Percentiles rank a stretch among this genome's conserved stretches.
phyloP scores from a whole-genome alignment of 2,113 vertebrate genomes.

The Melanocharis versteri region DNA sequence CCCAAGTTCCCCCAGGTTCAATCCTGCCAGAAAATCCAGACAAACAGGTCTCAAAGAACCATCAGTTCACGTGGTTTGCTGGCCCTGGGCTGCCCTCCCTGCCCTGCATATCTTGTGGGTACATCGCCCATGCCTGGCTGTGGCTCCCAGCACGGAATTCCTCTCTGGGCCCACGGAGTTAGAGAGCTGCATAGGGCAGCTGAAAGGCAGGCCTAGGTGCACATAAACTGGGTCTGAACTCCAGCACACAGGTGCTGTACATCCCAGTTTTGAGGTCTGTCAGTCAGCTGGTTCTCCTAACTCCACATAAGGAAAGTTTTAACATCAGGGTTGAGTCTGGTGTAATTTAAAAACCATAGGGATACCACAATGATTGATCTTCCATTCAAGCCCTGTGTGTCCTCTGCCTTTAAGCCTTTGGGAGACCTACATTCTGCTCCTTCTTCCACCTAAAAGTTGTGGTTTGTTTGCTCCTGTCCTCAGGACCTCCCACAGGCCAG shows the following conservation, averaged over 20 bases:
- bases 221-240: background rate
- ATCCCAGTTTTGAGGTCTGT: background rate
- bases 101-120: background rate
- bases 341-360: background rate
- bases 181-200: background rate
- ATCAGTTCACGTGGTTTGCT: rapidly evolving
- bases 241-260: background rate
- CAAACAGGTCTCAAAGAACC: background rate
- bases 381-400: background rate
- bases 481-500: background rate
- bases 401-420: background rate
- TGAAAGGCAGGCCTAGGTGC: background rate
- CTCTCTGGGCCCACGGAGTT: background rate
- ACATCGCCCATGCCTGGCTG: background rate
- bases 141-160: background rate
- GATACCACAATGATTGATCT: background rate
- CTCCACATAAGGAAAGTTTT: background rate
- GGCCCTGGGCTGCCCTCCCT: background rate
- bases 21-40: background rate
- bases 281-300: background rate
- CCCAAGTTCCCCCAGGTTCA: background rate
- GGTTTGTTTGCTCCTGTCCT: background rate
- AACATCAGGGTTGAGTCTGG: background rate
- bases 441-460: background rate
- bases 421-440: rapidly evolving